A percentile compares a stretch with the other conserved stretches of the same genome.
These are phyloP conservation scores for Sebastes vulpes DNA, from an alignment of 2,797 vertebrate genomes.

Conservation along the genomic window DNA sequence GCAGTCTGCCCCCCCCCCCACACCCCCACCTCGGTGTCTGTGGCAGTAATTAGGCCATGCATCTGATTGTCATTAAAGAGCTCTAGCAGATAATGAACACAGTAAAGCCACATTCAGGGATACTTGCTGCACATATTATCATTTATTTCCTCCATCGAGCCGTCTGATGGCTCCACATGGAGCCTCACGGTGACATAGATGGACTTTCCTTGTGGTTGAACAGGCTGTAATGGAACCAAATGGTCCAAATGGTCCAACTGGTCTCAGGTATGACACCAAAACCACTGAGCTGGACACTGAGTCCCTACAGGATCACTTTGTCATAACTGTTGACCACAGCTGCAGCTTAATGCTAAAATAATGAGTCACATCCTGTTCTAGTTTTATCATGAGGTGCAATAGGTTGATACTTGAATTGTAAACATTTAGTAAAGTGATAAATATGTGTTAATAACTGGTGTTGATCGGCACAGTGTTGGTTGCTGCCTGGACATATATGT, in stretches of 20 bases:
- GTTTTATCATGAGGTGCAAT: background rate
- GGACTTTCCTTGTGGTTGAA: background rate
- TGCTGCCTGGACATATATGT: too few species aligned
- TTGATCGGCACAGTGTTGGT: too few species aligned
- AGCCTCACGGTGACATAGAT: background rate
- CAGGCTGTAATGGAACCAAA: background rate
- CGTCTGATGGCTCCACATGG: background rate
- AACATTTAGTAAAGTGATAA: too few species aligned
- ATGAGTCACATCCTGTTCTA: background rate
- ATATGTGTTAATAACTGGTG: too few species aligned
- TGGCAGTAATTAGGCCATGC: constrained; percentile 92
- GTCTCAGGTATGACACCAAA: background rate
- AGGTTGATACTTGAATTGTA: background rate
- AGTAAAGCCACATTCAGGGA: constrained; percentile 24
- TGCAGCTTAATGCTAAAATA: background rate
- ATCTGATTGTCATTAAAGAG: constrained; percentile 97
- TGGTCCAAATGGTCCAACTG: background rate
- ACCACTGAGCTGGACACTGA: background rate
- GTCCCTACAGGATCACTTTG: background rate
- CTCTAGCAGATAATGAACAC: constrained; percentile 91
- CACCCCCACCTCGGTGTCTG: background rate
- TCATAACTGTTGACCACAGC: background rate
- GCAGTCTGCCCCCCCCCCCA: background rate
- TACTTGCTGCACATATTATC: constrained; percentile 25
- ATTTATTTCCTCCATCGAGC: constrained; percentile 17